Conservation (phyloP, 2,888 invertebrate species). For the Megaustenia siamemsis region DNA sequence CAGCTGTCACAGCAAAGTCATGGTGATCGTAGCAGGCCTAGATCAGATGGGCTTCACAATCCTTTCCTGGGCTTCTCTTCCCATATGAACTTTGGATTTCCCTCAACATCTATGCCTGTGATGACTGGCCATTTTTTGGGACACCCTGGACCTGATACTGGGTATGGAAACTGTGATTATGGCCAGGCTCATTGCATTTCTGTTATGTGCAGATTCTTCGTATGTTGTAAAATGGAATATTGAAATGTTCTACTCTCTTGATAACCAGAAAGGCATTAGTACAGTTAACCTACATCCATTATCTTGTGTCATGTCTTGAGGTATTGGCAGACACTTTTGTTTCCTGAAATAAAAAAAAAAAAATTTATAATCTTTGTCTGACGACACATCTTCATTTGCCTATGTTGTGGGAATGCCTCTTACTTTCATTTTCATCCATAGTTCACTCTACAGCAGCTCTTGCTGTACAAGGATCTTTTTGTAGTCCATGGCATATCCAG, state of each 20-base stretch:
- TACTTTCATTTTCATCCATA: too few species aligned
- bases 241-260: not conserved
- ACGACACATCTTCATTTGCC: too few species aligned
- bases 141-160: constrained; percentile 23
- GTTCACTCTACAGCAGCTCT: too few species aligned
- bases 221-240: too few species aligned
- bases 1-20: constrained; percentile 43
- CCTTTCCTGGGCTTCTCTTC: constrained; percentile 36
- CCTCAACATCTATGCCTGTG: constrained; percentile 37
- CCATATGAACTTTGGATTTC: constrained; percentile 47
- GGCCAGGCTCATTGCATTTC: not conserved
- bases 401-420: too few species aligned
- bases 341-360: too few species aligned
- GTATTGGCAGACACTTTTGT: too few species aligned
- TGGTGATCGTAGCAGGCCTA: constrained; percentile 42
- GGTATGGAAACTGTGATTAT: not conserved
- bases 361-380: too few species aligned
- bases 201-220: too few species aligned
- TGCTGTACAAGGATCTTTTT: too few species aligned
- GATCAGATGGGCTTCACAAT: constrained; percentile 39
- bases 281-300: not conserved
- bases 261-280: not conserved
- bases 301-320: too few species aligned
- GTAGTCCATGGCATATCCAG: too few species aligned
- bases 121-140: constrained; percentile 36